Evolutionary conservation across 2,888 invertebrate genomes (phyloP).

Genomic region (Teleogryllus oceanicus): DNA sequence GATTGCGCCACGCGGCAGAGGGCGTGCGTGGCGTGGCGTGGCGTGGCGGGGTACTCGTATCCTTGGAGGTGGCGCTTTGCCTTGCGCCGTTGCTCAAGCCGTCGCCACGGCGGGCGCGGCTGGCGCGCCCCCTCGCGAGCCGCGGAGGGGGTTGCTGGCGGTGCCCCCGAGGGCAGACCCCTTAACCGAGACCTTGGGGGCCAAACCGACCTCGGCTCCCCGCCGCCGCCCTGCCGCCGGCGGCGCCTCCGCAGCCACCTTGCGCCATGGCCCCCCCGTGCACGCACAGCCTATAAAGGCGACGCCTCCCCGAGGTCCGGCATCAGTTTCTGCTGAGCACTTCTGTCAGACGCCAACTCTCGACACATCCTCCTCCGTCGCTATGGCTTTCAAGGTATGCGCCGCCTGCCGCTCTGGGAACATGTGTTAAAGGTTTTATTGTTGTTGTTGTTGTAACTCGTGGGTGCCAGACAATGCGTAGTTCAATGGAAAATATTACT

Average conservation of each 20-base stretch:
- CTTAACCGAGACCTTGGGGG: background rate
- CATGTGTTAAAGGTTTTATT: background rate
- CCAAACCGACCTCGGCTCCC: too few species aligned
- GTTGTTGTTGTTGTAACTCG: background rate
- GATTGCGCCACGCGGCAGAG: background rate
- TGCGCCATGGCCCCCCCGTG: background rate
- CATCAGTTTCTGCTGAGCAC: background rate
- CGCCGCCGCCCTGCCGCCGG: too few species aligned
- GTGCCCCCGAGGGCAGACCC: background rate
- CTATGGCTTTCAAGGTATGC: conserved; percentile 36
- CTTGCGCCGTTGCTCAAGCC: too few species aligned
- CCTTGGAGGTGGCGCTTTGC: too few species aligned
- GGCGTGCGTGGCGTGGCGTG: background rate
- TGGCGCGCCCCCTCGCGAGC: background rate
- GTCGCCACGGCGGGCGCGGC: background rate
- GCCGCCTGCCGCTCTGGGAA: background rate
- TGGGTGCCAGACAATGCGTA: background rate
- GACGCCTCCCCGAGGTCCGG: background rate
- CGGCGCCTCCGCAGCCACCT: background rate
- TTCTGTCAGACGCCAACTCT: background rate
- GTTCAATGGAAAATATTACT: too few species aligned
- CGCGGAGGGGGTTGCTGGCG: background rate
- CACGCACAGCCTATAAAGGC: background rate
- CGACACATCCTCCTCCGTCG: background rate
- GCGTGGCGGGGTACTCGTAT: background rate